Base-by-base conservation (phyloP, 2,113 vertebrate species). In the Recurvirostra avosetta region DNA sequence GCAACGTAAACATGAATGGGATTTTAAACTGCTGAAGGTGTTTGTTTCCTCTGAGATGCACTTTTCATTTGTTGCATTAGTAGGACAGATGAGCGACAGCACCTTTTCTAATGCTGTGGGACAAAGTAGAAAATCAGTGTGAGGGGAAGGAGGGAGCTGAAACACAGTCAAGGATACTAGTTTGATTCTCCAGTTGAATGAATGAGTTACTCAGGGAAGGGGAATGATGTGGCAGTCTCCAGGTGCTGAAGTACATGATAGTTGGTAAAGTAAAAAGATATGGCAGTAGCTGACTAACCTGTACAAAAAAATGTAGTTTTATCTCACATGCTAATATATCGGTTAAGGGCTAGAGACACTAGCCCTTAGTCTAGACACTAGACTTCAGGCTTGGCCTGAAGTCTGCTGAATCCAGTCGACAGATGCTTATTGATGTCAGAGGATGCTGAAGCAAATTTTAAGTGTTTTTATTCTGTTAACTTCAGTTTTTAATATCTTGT, bases 61-160 rank as follows among this genome's bases (percentile, higher is more conserved):
- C 85, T 96, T 95, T 96, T 91, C 79, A 92, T 97, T 96, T 56
- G 82, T 26, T 74, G 41, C 40, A 7, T 94, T 81, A 66, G 73
- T 15, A n/a, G 75, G 17, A 59, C 45, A 71, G 43, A 22, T 8
- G 70, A 73, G 72, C 0, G 71, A n/a, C 20, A 13, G 43, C 47
- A 15, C 63, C 76, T 45, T 6, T 74, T 53, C 5, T 47, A 76
- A 23, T 16, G 53, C 58, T 45, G 4, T 5, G 52, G 63, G 62
- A 45, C 59, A 30, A 56, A 45, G 55, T 10, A 21, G 30, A 32
- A 62, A 55, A 59, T 30, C 47, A 36, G 15, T 5, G 25, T 22
- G 41, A 82, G 49, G 40, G 27, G 45, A 74, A 73, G 22, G 22
- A 67, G 36, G 43, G 50, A 80, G 66, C 50, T 59, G 47, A 66